phyloP scores from a whole-genome alignment of 1,140 invertebrate species.

The Sipha flava region DNA sequence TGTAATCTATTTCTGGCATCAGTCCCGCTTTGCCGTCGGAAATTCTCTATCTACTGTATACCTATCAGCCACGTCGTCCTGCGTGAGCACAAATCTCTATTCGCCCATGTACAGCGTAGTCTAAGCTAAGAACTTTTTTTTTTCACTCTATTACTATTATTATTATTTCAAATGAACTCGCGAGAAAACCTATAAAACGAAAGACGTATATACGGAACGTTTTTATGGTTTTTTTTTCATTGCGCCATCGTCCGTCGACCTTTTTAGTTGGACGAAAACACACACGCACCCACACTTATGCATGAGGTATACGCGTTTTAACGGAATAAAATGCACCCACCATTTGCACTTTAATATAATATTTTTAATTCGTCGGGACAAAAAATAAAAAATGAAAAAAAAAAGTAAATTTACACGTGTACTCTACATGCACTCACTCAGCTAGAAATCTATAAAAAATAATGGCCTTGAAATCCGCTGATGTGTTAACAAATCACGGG shows the following conservation, averaged over 20 bases:
- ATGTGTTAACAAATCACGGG: too few relatives aligned
- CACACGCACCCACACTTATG: too few relatives aligned
- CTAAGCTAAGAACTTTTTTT: not conserved
- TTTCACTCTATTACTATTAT: slow-evolving; percentile 1
- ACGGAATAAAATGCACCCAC: too few relatives aligned
- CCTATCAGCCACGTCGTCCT: not conserved
- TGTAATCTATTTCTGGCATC: slow-evolving; percentile 28
- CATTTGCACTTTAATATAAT: too few relatives aligned
- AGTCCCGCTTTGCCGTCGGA: slow-evolving; percentile 1
- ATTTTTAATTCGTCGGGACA: too few relatives aligned
- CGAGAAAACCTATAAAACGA: slow-evolving; percentile 20
- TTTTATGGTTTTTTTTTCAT: not conserved
- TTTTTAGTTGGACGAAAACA: not conserved
- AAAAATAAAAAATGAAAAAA: too few relatives aligned
- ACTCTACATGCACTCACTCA: too few relatives aligned
- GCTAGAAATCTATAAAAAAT: too few relatives aligned
- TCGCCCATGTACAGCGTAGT: not conserved
- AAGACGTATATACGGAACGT: not conserved
- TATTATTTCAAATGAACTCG: slow-evolving; percentile 11
- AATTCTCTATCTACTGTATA: not conserved
- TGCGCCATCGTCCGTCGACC: not conserved
- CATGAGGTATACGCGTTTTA: too few relatives aligned
- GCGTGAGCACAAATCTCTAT: slow-evolving; percentile 11
- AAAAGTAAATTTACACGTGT: too few relatives aligned
- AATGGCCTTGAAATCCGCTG: too few relatives aligned